Conservation (phyloP, 2,888 invertebrate genomes). For the Cyrtodaria siliqua region DNA sequence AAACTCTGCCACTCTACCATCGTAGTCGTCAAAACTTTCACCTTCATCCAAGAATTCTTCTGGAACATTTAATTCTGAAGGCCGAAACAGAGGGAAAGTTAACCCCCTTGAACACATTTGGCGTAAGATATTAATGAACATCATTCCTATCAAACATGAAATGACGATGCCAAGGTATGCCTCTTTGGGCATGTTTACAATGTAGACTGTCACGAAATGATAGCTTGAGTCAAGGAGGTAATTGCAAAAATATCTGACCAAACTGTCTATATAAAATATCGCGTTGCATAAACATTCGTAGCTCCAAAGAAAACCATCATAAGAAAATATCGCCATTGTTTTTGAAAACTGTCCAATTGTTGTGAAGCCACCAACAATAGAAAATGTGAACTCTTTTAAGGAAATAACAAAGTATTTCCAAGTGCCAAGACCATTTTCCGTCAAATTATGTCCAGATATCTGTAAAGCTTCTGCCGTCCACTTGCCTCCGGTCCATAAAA, state of each 20-base stretch:
- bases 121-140: constrained; percentile 56
- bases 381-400: constrained; percentile 47
- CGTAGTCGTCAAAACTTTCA: constrained; percentile 2
- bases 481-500: constrained; percentile 60
- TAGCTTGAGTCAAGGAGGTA: constrained; percentile 37
- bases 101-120: constrained; percentile 65
- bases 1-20: constrained; percentile 54
- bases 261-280: constrained; percentile 40
- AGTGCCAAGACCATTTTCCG: constrained; percentile 55
- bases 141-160: constrained; percentile 50
- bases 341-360: constrained; percentile 47
- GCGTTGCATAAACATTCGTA: constrained; percentile 38
- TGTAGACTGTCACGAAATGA: constrained; percentile 56
- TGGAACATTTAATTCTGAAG: constrained; percentile 2
- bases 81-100: constrained; percentile 65
- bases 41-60: constrained; percentile 35
- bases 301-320: constrained; percentile 30
- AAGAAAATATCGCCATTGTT: constrained; percentile 16
- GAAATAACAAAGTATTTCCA: constrained; percentile 61
- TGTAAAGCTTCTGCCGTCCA: constrained; percentile 63
- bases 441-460: constrained; percentile 43
- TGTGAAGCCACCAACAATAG: constrained; percentile 53
- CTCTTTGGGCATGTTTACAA: constrained; percentile 70
- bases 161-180: constrained; percentile 75
- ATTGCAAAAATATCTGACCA: constrained; percentile 23